A percentile compares a stretch with the other conserved stretches of the same genome.
Conservation (phyloP, 2,888 invertebrate species). For the Apodemia mormo region DNA sequence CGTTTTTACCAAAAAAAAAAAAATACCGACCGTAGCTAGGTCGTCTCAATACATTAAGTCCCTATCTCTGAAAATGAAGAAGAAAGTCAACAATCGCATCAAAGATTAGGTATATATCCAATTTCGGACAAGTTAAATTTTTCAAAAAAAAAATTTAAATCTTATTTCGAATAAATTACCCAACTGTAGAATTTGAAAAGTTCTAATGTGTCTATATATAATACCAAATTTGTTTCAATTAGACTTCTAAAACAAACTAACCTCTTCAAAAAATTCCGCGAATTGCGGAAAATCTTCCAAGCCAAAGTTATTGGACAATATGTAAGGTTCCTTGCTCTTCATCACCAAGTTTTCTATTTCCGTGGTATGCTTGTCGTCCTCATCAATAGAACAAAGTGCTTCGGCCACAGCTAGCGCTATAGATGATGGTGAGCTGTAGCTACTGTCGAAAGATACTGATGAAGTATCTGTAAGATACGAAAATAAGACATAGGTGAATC, state of each 20-base stretch:
- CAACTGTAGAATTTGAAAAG: too few species aligned
- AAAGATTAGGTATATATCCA: too few species aligned
- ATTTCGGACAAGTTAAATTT: too few species aligned
- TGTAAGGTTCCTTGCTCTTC: constrained; percentile 70
- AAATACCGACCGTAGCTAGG: too few species aligned
- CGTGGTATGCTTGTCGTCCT: constrained; percentile 89
- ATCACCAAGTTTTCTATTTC: constrained; percentile 85
- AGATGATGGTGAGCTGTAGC: constrained; percentile 68
- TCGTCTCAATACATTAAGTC: too few species aligned
- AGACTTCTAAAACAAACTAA: constrained; percentile 31
- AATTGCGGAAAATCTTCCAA: constrained; percentile 75
- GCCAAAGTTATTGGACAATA: constrained; percentile 57
- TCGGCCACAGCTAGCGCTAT: constrained; percentile 88
- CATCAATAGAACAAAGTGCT: constrained; percentile 89
- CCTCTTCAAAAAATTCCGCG: constrained; percentile 68
- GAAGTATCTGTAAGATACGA: constrained; percentile 47
- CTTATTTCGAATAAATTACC: too few species aligned
- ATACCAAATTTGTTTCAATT: too few species aligned
- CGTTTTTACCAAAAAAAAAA: too few species aligned
- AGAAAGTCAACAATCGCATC: too few species aligned
- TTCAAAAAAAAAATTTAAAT: too few species aligned
- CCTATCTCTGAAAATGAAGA: too few species aligned
- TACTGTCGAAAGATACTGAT: constrained; percentile 68
- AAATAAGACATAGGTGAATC: not conserved
- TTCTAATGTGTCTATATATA: too few species aligned